phyloP scores from a whole-genome alignment of 2,797 vertebrate genomes.

The Acipenser oxyrinchus region DNA sequence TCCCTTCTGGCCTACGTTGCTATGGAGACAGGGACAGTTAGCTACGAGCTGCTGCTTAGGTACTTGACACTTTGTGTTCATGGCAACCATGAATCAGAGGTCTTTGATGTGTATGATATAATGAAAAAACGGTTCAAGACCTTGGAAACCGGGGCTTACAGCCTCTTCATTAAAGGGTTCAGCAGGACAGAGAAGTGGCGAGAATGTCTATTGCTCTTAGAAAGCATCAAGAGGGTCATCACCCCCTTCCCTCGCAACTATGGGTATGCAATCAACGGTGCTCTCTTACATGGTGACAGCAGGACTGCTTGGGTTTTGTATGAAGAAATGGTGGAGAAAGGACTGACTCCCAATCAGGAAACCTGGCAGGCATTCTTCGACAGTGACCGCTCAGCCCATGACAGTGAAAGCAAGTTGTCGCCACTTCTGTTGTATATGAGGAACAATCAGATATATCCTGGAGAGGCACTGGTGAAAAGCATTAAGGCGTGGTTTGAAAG shows the following conservation, averaged over 20 bases:
- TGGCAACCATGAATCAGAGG: slow-evolving; percentile 60
- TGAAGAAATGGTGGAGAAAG: slow-evolving; percentile 58
- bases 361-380: slow-evolving; percentile 71
- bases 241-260: slow-evolving; percentile 68
- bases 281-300: slow-evolving; percentile 54
- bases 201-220: slow-evolving; percentile 63
- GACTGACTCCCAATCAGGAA: slow-evolving; percentile 60
- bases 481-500: slow-evolving; percentile 91
- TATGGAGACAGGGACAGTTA: slow-evolving; percentile 61
- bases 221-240: slow-evolving; percentile 64
- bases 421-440: slow-evolving; percentile 71
- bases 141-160: slow-evolving; percentile 70
- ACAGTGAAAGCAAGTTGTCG: slow-evolving; percentile 56
- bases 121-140: slow-evolving; percentile 68
- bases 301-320: slow-evolving; percentile 68
- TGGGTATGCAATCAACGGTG: slow-evolving; percentile 66
- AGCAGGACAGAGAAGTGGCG: slow-evolving; percentile 70
- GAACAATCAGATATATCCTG: slow-evolving; percentile 80
- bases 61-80: slow-evolving; percentile 76
- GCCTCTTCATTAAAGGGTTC: slow-evolving; percentile 75
- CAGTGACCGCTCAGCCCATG: slow-evolving; percentile 32
- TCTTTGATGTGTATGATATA: slow-evolving; percentile 74
- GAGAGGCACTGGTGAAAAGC: slow-evolving; percentile 52
- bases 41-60: slow-evolving; percentile 68
- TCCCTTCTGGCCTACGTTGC: slow-evolving; percentile 77